phyloP scores from a whole-genome alignment of 2,888 invertebrate species.

The Drosophila paracracens region DNA sequence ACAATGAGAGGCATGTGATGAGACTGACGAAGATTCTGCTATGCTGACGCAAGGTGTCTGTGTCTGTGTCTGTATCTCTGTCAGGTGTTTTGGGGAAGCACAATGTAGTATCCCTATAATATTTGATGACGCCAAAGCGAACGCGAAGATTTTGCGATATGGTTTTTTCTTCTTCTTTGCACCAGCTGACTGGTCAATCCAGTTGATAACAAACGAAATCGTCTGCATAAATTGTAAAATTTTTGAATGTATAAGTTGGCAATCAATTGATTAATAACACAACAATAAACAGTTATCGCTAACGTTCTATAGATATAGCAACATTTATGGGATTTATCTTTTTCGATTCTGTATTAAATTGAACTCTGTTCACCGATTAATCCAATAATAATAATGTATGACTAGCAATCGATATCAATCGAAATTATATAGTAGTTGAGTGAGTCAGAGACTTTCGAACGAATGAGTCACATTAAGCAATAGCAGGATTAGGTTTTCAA shows the following conservation, averaged over 20 bases:
- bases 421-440: not conserved
- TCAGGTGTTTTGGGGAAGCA: conserved; percentile 1
- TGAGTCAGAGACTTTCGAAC: conserved; percentile 12
- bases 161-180: not conserved
- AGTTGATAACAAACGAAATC: not conserved
- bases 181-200: conserved; percentile 16
- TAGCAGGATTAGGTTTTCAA: not conserved
- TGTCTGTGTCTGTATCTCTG: not conserved
- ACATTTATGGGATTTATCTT: no score
- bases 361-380: not conserved
- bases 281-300: not conserved
- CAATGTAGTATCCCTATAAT: not conserved
- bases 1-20: conserved; percentile 8
- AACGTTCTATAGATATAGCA: not conserved
- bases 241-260: not conserved
- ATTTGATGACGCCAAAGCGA: conserved; percentile 33
- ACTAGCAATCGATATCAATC: conserved; percentile 11
- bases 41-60: conserved; percentile 22
- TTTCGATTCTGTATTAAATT: not conserved
- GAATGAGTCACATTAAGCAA: not conserved
- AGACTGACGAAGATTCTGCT: conserved; percentile 17
- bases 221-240: no score
- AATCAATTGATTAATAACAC: not conserved
- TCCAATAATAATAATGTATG: not conserved
- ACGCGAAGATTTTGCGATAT: conserved; percentile 31